Conservation (phyloP, 2,888 invertebrate species). For the Megalurothrips usitatus region DNA sequence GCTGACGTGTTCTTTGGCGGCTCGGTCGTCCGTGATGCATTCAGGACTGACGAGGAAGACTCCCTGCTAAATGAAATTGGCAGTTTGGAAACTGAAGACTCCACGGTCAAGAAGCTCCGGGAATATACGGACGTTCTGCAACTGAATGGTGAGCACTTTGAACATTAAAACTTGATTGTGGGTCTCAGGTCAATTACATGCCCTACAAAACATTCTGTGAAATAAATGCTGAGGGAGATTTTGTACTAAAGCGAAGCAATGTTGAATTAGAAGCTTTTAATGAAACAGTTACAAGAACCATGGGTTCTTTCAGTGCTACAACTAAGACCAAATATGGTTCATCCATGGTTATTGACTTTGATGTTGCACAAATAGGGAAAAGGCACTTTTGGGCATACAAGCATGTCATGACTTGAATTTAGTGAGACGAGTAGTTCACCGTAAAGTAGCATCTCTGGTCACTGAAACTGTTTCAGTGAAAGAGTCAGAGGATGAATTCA, state of each 20-base stretch:
- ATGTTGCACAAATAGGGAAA: not conserved
- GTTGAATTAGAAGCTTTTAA: constrained; percentile 7
- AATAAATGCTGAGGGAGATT: not conserved
- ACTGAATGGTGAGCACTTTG: not conserved
- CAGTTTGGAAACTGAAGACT: not conserved
- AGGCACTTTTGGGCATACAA: not conserved
- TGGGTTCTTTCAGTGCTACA: not conserved
- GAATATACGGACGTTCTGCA: not conserved
- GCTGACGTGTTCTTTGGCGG: no score
- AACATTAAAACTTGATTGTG: not conserved
- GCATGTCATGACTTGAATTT: not conserved
- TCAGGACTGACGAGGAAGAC: no score
- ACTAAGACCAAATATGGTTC: not conserved
- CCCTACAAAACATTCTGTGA: not conserved
- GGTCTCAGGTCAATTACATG: not conserved
- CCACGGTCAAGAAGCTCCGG: not conserved
- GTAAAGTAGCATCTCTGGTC: not conserved
- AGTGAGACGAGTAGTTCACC: not conserved
- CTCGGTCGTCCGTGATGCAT: no score
- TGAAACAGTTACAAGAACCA: not conserved
- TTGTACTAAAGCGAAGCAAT: not conserved
- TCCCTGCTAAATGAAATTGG: no score
- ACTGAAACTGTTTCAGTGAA: not conserved
- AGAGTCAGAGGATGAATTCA: not conserved
- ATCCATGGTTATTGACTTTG: not conserved